Base-by-base conservation (phyloP, 2,888 invertebrate species). In the Pristionchus arcanus region DNA sequence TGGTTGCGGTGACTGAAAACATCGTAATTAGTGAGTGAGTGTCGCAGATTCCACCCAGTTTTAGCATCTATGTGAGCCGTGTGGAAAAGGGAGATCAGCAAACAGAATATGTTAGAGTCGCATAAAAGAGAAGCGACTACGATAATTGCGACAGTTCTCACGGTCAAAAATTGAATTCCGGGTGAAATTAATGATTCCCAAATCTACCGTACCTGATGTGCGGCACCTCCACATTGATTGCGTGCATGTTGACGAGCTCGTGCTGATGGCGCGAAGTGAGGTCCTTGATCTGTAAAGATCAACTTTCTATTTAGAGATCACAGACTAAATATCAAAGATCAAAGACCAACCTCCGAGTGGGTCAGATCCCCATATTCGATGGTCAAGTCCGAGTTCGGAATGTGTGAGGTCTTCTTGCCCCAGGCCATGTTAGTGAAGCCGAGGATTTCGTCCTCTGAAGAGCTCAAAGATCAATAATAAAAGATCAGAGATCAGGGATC, bases 401-500 rank as follows among this genome's bases (percentile, higher is more conserved):
- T 92, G 53, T 91, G 59, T 19, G 90, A 90, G 25, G 91, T 91
- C 68, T 59, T 89, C 53, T 85, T 87, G 59, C 91, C 91, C 92
- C 91, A 91, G 21, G 87, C 92, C 34, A 90, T 42, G 87, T 91
- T 91, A 25, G 89, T 66, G 16, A 28, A 21, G 59, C 91, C 91
- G 21, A 92, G 49, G 53, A 91, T 87, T 55, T 92, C 91, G 87
- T 91, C 91, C 3, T 81, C 90, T 91, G 59, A 28, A 71, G 42
- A 59, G 86, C 90, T 88, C 92, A 91, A 71, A 91, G 68, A 90
- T 55, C 49, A 34, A 31, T 37, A 0, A 34, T 74, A 3, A 37
- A 31, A 21, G 21, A 74, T 31, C 5, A 34, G 15, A 19, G 21
- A 74, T n/a, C 34, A 42, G 42, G 42, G 31, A 49, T 49, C 42